Evolutionary conservation across 2,888 invertebrate genomes (phyloP).

Genomic region (Gryllus longicercus): DNA sequence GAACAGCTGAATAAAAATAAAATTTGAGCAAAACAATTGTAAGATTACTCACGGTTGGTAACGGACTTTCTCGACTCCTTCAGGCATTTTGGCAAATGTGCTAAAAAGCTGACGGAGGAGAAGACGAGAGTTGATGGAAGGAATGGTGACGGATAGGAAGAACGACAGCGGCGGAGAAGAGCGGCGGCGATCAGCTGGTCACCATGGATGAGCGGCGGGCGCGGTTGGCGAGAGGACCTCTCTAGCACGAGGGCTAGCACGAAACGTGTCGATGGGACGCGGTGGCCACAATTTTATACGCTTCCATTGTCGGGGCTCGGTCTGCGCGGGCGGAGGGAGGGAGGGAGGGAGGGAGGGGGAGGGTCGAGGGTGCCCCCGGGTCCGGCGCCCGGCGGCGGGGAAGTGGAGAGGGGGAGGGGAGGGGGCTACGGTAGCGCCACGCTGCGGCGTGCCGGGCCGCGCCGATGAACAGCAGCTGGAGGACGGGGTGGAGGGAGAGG

Average conservation of each 20-base stretch:
- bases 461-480: not conserved
- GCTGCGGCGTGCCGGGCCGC: not conserved
- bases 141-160: not conserved
- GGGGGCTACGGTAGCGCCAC: no score
- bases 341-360: not conserved
- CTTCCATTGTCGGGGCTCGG: not conserved
- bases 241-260: not conserved
- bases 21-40: not conserved
- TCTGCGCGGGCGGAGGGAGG: not conserved
- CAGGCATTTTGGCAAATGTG: constrained; percentile 36
- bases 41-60: constrained; percentile 35
- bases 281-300: not conserved
- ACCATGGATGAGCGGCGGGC: not conserved
- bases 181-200: not conserved
- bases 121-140: not conserved
- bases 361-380: not conserved
- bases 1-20: not conserved
- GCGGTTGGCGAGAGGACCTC: not conserved
- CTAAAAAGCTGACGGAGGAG: not conserved
- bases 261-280: not conserved
- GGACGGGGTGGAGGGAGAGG: not conserved
- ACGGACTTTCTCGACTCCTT: constrained; percentile 36
- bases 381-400: not conserved
- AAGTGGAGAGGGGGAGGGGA: not conserved
- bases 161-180: not conserved